phyloP scores from a whole-genome alignment of 2,888 invertebrate genomes.

The Antheraea yamamai region DNA sequence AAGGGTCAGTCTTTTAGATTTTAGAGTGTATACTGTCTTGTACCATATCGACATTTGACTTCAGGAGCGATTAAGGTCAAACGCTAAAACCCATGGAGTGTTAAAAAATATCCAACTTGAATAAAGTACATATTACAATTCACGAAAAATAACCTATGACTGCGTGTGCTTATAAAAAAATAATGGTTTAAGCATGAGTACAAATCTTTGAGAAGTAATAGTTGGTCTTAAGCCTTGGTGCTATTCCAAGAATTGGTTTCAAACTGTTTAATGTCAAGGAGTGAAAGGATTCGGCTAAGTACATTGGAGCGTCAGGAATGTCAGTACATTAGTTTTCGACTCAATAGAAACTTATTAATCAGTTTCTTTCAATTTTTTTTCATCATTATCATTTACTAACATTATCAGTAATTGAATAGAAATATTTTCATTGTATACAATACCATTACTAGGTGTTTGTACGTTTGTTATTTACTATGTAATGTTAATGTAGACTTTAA shows the following conservation, averaged over 20 bases:
- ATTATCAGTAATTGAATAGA: no score
- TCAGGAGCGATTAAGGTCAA: no score
- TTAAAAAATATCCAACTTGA: not conserved
- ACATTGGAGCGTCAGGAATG: slow-evolving; percentile 48
- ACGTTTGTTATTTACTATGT: no score
- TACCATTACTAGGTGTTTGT: no score
- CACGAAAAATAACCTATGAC: not conserved
- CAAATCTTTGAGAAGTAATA: slow-evolving; percentile 10
- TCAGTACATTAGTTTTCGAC: slow-evolving; percentile 24
- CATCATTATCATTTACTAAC: no score
- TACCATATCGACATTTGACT: no score
- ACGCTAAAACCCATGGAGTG: no score
- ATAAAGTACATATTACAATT: not conserved
- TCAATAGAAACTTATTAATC: not conserved
- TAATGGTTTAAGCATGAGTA: not conserved
- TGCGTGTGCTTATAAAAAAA: not conserved
- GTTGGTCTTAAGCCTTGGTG: slow-evolving; percentile 29
- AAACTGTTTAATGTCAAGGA: slow-evolving; percentile 53
- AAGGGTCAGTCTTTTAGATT: no score
- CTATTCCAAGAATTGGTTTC: slow-evolving; percentile 55
- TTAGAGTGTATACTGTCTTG: no score
- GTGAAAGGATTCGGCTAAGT: slow-evolving; percentile 58
- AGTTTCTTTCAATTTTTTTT: no score
- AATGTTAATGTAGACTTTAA: no score
- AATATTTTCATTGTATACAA: no score